Evolutionary conservation across 2,888 invertebrate species (phyloP), one percentile per base, ranked within the genome.

Genomic region (Leptinotarsa peninsularis): DNA sequence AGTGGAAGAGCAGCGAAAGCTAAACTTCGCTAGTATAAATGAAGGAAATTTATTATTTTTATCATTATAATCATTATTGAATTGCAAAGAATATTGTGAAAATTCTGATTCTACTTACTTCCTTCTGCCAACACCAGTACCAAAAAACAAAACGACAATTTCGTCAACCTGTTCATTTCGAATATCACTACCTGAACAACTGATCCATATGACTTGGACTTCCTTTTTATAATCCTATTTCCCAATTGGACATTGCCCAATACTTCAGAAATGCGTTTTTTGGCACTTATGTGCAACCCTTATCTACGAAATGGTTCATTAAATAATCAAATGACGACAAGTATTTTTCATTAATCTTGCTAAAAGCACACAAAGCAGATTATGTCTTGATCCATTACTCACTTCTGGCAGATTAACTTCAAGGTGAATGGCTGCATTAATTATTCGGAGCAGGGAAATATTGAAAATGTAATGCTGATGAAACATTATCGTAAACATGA

Each of bases 301-400:
- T 21, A 58, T 58, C 58, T 58, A 13, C 14, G 23, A 15, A 58
- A 58, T 58, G 21, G 58, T 58, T 15, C 58, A 58, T 23, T 58
- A 58, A 58, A 58, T 58, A 58, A 58, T 58, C 21, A 21, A 58
- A 58, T 58, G 14, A 58, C 58, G 21, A 58, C 21, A 58, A 58
- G 13, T 58, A 10, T 23, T 21, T 58, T 58, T 58, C 14, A 23
- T 23, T 58, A 58, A 58, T 58, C 58, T 58, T 23, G 58, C 58
- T 58, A 21, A 58, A 23, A 58, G 58, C 58, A 23, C 58, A 58
- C 21, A 14, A 58, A 58, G 23, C 58, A 23, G 58, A 58, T 58
- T 58, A 58, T 23, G 21, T 14, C 21, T 52, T 21, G 13, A 58
- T 58, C 58, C 21, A 58, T 58, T 58, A 21, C 23, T 58, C 58